Evolutionary conservation across 2,797 vertebrate species (phyloP).

Genomic region (Gymnothorax javanicus): DNA sequence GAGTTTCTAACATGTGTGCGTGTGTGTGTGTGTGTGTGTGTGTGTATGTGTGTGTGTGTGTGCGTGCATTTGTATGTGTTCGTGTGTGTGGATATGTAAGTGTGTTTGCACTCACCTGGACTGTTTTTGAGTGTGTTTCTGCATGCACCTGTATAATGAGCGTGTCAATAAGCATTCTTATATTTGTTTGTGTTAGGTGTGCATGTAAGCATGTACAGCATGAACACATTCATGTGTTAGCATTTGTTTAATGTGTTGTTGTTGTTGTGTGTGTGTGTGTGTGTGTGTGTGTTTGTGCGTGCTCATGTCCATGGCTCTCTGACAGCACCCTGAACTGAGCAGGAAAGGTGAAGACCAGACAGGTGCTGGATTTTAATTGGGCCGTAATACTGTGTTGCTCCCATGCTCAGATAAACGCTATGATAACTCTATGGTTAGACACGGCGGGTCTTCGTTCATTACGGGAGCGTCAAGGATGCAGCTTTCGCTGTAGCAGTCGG

Average conservation of each 20-base stretch:
- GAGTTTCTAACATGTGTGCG: conserved; percentile 56
- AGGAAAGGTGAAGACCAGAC: not conserved
- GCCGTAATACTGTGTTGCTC: not conserved
- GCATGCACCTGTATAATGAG: not conserved
- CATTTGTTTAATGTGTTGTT: not conserved
- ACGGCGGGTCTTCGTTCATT: not conserved
- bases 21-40: conserved; percentile 42
- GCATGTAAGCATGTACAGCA: too few species aligned
- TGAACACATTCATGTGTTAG: too few species aligned
- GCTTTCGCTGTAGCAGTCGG: not conserved
- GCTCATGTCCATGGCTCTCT: not conserved
- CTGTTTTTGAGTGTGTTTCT: conserved; percentile 34
- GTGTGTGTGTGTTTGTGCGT: conserved; percentile 27
- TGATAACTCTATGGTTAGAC: not conserved
- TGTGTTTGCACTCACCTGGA: conserved; percentile 36
- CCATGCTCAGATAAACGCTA: not conserved
- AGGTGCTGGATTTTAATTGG: not conserved
- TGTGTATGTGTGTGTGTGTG: conserved; percentile 25
- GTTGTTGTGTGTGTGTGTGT: conserved; percentile 36
- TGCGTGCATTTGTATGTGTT: not conserved
- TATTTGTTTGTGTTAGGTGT: too few species aligned
- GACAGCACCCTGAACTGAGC: not conserved
- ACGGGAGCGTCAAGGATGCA: not conserved
- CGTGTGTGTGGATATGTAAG: conserved; percentile 27
- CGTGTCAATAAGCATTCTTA: too few species aligned